phyloP scores from a whole-genome alignment of 2,888 invertebrate species.

The Lasioglossum lativentre region DNA sequence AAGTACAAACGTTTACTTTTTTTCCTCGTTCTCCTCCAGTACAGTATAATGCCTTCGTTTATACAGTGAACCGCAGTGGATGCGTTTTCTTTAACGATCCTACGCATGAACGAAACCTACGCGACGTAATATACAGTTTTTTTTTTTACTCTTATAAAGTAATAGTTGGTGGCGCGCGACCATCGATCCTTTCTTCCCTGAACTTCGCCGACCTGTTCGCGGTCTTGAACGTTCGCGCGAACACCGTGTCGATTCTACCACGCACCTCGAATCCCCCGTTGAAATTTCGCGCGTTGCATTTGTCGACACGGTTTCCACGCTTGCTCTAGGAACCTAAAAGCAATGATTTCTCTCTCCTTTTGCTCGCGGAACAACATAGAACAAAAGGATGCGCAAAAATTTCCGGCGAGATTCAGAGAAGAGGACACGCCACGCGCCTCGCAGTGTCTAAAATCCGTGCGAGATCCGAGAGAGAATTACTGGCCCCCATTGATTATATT shows the following conservation, averaged over 20 bases:
- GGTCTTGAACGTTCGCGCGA: constrained; percentile 15
- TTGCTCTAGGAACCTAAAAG: constrained; percentile 44
- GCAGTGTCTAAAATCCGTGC: constrained; percentile 82
- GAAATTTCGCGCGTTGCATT: background rate
- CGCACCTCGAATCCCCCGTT: background rate
- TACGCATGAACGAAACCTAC: constrained; percentile 65
- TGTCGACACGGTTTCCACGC: constrained; percentile 8
- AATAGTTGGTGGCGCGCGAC: constrained; percentile 81
- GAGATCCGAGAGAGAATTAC: constrained; percentile 84
- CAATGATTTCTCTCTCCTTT: background rate
- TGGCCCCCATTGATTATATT: constrained; percentile 81
- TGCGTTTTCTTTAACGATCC: background rate
- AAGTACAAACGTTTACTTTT: constrained; percentile 64
- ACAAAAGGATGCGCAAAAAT: background rate
- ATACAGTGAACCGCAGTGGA: constrained; percentile 77
- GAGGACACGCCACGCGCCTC: constrained; percentile 74
- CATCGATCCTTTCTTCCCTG: constrained; percentile 55
- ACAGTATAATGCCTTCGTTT: constrained; percentile 81
- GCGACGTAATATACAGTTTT: constrained; percentile 76
- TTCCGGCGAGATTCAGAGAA: constrained; percentile 2
- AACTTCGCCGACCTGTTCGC: constrained; percentile 38
- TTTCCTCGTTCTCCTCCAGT: constrained; percentile 25
- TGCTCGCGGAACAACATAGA: constrained; percentile 14
- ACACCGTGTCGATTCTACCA: background rate
- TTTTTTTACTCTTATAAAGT: constrained; percentile 78